Base-by-base conservation (phyloP, 2,888 invertebrate species). In the Drosophila quasianomalipes region DNA sequence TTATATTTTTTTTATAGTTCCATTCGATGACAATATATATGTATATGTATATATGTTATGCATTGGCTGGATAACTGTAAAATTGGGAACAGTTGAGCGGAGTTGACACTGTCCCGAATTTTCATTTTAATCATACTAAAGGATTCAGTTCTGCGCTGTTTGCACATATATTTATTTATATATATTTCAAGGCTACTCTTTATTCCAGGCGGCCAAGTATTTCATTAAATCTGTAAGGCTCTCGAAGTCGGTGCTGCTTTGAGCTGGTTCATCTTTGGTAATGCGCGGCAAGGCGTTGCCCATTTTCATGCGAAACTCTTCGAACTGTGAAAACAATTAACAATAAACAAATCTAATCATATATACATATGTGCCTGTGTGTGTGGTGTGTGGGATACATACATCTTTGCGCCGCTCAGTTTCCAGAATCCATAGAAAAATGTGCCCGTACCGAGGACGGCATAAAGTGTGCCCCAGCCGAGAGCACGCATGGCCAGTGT, bases 401-500 rank as follows among this genome's bases (percentile, higher is more conserved):
- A 97, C 97, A 95, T 96, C 95, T 89, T 95, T 95, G 97, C 98
- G 65, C 98, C 98, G 49, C 98, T 96, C 19, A 98, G 91, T 93
- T 98, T 98, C 97, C 98, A 98, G 70, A 98, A 95, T 16, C 96
- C 95, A 93, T 96, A 97, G 92, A 96, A 97, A 62, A 98, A 93
- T 59, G 96, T 93, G 12, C 97, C 95, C 65, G 98, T 97, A 1
- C 98, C 98, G 41, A 96, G 94, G n/a, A 98, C 94, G 0, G 98
- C 97, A 93, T 97, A 98, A 0, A 98, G 79, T 0, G 97, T 96
- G 4, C 98, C 98, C 96, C 97, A 97, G 10, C 96, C 97, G 0
- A 99, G 94, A 0, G 99, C 99, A 91, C 97, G 95, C 62, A 97
- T 79, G 1, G 98, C 98, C 69, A 98, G 94, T 6, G 95, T 94